Evolutionary conservation across 2,113 vertebrate genomes (phyloP).

Genomic region (Athene cunicularia): DNA sequence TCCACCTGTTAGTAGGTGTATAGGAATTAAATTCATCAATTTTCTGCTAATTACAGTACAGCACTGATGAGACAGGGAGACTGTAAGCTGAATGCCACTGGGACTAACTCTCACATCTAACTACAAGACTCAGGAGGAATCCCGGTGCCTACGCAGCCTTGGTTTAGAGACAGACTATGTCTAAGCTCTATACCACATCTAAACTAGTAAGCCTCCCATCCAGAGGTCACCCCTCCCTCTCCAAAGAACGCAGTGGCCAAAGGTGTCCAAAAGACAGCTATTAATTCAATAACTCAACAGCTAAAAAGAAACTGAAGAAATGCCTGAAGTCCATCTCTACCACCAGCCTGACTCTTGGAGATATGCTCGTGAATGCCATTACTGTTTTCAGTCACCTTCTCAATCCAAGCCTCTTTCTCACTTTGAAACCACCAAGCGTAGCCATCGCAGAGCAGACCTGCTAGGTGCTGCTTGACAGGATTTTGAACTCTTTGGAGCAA

Average conservation of each 20-base stretch:
- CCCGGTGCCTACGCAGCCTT: neutral
- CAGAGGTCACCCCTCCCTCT: neutral
- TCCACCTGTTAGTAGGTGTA: constrained; percentile 22
- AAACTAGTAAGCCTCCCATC: neutral
- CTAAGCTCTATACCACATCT: neutral
- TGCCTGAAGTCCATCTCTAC: neutral
- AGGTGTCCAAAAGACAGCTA: neutral
- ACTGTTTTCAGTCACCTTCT: neutral
- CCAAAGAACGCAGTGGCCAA: neutral
- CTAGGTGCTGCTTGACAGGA: neutral
- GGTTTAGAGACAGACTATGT: neutral
- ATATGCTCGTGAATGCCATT: rapidly evolving
- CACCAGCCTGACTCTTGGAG: neutral
- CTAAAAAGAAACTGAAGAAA: neutral
- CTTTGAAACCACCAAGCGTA: neutral
- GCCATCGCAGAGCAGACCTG: neutral
- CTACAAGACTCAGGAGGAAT: neutral
- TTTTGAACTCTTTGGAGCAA: neutral
- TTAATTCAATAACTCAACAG: neutral
- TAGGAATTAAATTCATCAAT: constrained; percentile 10
- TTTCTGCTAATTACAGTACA: constrained; percentile 25
- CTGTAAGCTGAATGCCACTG: neutral
- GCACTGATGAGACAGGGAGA: neutral
- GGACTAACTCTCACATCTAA: neutral
- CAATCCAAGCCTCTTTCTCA: neutral